Evolutionary conservation across 2,113 vertebrate genomes (phyloP).

Genomic region (Ia io): DNA sequence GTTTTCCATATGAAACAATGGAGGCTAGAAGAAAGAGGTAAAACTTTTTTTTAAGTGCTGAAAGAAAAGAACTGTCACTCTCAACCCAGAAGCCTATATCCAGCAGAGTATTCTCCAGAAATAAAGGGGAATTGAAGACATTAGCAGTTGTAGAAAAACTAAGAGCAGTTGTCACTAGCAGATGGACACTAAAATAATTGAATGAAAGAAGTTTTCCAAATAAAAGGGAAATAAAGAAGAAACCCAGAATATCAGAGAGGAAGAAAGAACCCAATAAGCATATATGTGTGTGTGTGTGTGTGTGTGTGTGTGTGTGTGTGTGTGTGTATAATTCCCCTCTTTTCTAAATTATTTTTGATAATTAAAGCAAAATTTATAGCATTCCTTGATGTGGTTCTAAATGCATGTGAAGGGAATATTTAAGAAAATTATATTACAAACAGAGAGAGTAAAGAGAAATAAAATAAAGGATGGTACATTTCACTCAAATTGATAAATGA

Average conservation of each 20-base stretch:
- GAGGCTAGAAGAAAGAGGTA: not conserved
- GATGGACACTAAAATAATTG: not conserved
- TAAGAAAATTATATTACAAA: not conserved
- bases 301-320: too few species aligned
- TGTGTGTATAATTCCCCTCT: too few species aligned
- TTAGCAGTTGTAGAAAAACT: not conserved
- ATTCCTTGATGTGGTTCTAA: too few species aligned
- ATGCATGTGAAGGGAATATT: too few species aligned
- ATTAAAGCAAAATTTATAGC: too few species aligned
- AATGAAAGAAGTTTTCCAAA: not conserved
- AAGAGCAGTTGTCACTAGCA: not conserved
- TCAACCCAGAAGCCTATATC: not conserved
- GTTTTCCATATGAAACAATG: not conserved
- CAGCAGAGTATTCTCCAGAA: not conserved
- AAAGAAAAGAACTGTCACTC: not conserved
- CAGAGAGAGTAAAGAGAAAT: not conserved
- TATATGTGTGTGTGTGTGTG: not conserved
- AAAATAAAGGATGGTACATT: not conserved
- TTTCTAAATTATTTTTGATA: too few species aligned
- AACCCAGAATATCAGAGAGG: too few species aligned
- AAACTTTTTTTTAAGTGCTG: not conserved
- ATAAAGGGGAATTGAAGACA: not conserved
- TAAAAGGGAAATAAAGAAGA: too few species aligned
- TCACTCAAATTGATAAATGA: not conserved
- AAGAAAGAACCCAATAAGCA: not conserved